Percentiles rank a stretch among this genome's conserved stretches.
Conservation (phyloP, 2,113 vertebrate species). For the Alligator sinensis region DNA sequence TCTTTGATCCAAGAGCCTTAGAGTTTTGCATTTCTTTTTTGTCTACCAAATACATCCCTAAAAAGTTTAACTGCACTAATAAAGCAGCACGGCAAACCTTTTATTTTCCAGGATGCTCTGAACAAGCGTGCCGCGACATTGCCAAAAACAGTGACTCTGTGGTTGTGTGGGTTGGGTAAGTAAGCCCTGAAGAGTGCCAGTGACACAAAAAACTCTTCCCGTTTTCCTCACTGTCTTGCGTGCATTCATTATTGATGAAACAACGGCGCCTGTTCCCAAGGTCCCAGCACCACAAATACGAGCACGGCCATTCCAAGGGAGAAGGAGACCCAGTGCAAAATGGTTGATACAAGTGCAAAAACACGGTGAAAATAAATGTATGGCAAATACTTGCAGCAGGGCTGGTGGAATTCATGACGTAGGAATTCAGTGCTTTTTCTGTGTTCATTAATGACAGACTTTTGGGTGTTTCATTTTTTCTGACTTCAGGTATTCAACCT, state of each 20-base stretch:
- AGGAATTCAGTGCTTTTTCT: not conserved
- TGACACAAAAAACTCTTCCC: not conserved
- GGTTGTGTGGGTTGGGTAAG: constrained; percentile 53
- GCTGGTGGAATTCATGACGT: not conserved
- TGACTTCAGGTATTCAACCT: not conserved
- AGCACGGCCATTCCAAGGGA: not conserved
- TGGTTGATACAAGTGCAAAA: not conserved
- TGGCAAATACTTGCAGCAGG: not conserved
- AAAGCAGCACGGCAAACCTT: not conserved
- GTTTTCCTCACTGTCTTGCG: not conserved
- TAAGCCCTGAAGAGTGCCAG: not conserved
- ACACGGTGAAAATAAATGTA: not conserved
- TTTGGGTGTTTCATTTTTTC: not conserved
- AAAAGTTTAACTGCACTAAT: too few relatives aligned
- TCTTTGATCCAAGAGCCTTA: too few relatives aligned
- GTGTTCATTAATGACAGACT: not conserved
- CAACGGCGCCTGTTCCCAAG: too few relatives aligned
- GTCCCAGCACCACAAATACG: too few relatives aligned
- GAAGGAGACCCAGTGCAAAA: not conserved
- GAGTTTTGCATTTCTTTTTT: too few relatives aligned
- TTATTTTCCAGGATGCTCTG: constrained; percentile 33
- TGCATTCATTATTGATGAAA: too few relatives aligned
- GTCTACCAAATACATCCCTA: too few relatives aligned
- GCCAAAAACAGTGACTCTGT: constrained; percentile 46
- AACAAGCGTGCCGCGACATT: not conserved